These are phyloP conservation scores for Orbicella faveolata DNA, from an alignment of 64 coral and sea anemone genomes.

Conservation along the genomic window DNA sequence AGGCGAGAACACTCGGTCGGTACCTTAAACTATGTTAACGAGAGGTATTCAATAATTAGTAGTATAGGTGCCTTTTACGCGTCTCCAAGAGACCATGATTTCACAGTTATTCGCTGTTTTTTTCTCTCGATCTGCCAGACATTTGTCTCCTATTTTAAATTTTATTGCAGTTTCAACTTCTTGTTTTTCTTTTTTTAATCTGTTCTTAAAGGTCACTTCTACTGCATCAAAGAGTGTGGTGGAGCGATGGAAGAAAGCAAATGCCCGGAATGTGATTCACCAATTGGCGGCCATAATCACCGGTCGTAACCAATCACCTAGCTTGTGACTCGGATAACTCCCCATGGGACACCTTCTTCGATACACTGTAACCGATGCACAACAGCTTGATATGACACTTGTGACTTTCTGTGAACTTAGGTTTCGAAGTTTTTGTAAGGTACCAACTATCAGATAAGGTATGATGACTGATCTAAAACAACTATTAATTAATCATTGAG, in stretches of 20 bases:
- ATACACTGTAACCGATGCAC: too few species aligned
- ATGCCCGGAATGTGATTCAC: constrained; percentile 54
- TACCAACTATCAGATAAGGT: background rate
- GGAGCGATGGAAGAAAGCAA: constrained; percentile 36
- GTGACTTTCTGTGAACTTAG: background rate
- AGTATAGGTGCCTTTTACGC: too few species aligned
- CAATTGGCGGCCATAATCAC: constrained; percentile 20
- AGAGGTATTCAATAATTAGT: too few species aligned
- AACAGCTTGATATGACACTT: too few species aligned
- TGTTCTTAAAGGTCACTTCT: constrained; percentile 50
- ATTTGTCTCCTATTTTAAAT: too few species aligned
- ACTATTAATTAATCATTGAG: background rate
- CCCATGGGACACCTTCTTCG: too few species aligned
- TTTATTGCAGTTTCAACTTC: background rate
- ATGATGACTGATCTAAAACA: background rate
- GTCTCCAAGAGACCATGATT: too few species aligned
- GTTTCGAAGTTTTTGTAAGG: background rate
- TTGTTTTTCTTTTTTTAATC: constrained; percentile 4
- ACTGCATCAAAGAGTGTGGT: constrained; percentile 51
- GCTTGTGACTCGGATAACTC: background rate
- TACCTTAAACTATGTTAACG: too few species aligned
- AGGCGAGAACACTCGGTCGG: too few species aligned
- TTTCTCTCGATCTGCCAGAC: too few species aligned
- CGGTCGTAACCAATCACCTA: background rate
- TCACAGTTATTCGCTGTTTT: too few species aligned